phyloP scores from a whole-genome alignment of 2,888 invertebrate species.

The Ligdia adustata region DNA sequence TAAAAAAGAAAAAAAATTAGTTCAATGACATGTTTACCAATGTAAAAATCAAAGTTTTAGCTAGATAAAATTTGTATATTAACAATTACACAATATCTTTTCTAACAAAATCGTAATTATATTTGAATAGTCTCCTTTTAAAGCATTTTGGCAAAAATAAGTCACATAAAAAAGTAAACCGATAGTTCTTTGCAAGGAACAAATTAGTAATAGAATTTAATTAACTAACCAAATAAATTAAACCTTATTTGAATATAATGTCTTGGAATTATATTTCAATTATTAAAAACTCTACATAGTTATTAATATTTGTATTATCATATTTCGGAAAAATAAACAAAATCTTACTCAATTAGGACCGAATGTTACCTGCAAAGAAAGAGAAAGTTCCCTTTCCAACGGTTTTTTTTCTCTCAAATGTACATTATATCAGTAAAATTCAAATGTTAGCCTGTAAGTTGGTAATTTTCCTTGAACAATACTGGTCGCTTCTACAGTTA shows the following conservation, averaged over 20 bases:
- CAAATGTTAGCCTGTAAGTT: not conserved
- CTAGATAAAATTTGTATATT: too few relatives aligned
- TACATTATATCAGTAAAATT: not conserved
- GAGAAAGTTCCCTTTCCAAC: not conserved
- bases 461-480: not conserved
- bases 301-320: not conserved
- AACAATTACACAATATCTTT: too few relatives aligned
- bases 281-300: too few relatives aligned
- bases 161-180: too few relatives aligned
- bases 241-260: too few relatives aligned
- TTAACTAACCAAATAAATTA: too few relatives aligned
- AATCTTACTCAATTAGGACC: not conserved
- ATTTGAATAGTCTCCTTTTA: too few relatives aligned
- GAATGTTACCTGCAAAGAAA: not conserved
- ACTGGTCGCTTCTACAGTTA: not conserved
- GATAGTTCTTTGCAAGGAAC: too few relatives aligned
- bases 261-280: too few relatives aligned
- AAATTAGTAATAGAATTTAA: too few relatives aligned
- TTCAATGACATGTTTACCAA: not conserved
- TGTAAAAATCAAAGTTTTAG: not conserved
- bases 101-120: too few relatives aligned
- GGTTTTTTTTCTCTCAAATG: not conserved
- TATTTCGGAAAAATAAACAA: not conserved
- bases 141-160: too few relatives aligned
- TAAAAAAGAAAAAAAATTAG: not conserved